Evolutionary conservation across 2,888 invertebrate genomes (phyloP).

Genomic region (Eristalinus sepulchralis): DNA sequence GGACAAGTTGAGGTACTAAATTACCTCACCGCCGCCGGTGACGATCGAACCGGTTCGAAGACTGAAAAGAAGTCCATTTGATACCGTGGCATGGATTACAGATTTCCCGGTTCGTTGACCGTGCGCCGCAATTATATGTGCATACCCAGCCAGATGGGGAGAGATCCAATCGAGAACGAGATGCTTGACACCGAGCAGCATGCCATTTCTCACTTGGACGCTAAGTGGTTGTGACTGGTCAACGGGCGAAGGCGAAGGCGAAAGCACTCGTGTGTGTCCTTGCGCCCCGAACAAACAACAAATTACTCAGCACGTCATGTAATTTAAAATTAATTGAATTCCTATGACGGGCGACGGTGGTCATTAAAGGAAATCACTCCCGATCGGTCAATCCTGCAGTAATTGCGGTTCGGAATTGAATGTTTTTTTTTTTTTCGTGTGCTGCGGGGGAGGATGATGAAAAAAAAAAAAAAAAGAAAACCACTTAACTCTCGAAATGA

Average conservation of each 20-base stretch:
- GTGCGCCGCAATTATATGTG: not conserved
- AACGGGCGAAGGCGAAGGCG: too few species aligned
- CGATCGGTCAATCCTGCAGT: constrained; percentile 30
- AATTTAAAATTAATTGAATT: constrained; percentile 69
- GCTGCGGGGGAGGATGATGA: not conserved
- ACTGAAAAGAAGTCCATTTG: not conserved
- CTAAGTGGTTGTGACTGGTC: too few species aligned
- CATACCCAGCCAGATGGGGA: not conserved
- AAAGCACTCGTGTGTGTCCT: constrained; percentile 8
- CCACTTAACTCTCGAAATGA: not conserved
- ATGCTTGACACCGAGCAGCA: too few species aligned
- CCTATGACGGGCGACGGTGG: constrained; percentile 31
- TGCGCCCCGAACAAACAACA: constrained; percentile 35
- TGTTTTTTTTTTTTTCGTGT: too few species aligned
- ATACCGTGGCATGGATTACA: not conserved
- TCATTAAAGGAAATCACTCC: constrained; percentile 60
- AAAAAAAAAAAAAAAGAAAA: not conserved
- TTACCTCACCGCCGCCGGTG: not conserved
- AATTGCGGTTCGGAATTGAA: constrained; percentile 46
- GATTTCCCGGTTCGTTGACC: not conserved
- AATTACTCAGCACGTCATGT: constrained; percentile 33
- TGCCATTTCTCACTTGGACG: not conserved
- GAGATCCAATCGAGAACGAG: not conserved
- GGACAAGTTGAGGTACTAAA: not conserved
- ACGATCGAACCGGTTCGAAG: not conserved